Evolutionary conservation across 2,113 vertebrate species (phyloP), one percentile per base, ranked within the genome.

Genomic region (Dryoscopus gambensis): DNA sequence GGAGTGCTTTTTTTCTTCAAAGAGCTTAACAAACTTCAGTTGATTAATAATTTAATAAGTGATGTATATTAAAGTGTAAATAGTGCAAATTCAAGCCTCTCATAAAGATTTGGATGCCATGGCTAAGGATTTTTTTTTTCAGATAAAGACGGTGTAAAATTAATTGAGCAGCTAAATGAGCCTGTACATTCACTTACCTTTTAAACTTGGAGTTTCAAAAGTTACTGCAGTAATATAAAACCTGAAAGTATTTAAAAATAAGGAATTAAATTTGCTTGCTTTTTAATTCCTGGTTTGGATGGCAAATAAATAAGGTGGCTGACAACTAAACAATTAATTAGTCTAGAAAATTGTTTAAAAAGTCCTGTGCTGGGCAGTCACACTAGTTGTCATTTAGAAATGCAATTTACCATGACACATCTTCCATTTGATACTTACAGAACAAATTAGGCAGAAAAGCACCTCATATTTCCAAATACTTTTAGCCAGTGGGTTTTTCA

Each of bases 401-500:
- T 33, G 71, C 64, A 77, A 70, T 90, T 84, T 77, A 63, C 42
- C 79, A 42, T 53, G 35, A 30, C 57, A 47, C 80, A 16, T 92
- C 93, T 95, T 97, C 95, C 91, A 86, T 95, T 93, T 96, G 96
- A 84, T 87, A 95, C 93, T 97, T 96, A 95, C 74, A 87, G 96
- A 97, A 95, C 89, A 98, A 98, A 98, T 97, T 96, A 94, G 91
- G 94, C 96, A 97, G 94, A 97, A 97, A 97, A 96, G 63, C 88
- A 93, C 91, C 87, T 96, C 95, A 69, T 94, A 97, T 96, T 97
- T 87, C 87, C 77, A 88, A 96, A 96, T 37, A 89, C 62, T 82
- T 89, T 83, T 65, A 94, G 78, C 79, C 94, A 93, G 68, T 91
- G 90, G 62, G 52, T 68, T 97, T 89, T 56, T 91, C 57, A 82